Conservation (phyloP, 1,140 invertebrate species). For the Drosophila repletoides region DNA sequence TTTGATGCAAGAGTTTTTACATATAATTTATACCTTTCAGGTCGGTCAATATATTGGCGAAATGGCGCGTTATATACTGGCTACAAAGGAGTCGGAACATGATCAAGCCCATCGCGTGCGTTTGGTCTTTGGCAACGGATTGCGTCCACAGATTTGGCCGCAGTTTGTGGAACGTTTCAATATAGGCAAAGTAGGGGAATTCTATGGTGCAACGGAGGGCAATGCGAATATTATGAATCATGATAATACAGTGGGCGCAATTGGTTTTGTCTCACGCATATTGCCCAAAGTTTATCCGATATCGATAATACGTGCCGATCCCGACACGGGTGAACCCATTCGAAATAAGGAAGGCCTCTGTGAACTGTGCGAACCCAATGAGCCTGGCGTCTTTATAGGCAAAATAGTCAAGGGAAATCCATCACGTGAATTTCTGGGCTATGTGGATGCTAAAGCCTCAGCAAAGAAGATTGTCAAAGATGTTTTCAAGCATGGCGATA, state of each 20-base stretch:
- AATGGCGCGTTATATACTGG: slow-evolving; percentile 97
- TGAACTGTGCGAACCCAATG: slow-evolving; percentile 88
- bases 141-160: slow-evolving; percentile 96
- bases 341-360: slow-evolving; percentile 91
- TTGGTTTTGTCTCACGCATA: slow-evolving; percentile 96
- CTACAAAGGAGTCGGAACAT: slow-evolving; percentile 89
- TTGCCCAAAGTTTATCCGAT: slow-evolving; percentile 93
- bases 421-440: slow-evolving; percentile 92
- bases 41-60: slow-evolving; percentile 97
- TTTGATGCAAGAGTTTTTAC: neutral
- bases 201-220: slow-evolving; percentile 98
- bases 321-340: slow-evolving; percentile 91
- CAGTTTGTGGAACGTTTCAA: slow-evolving; percentile 95
- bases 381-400: slow-evolving; percentile 98
- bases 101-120: slow-evolving; percentile 93
- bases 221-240: slow-evolving; percentile 98
- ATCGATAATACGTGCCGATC: slow-evolving; percentile 94
- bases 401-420: slow-evolving; percentile 94
- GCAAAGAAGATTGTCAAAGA: slow-evolving; percentile 95
- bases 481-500: slow-evolving; percentile 95
- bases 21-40: slow-evolving; percentile 35
- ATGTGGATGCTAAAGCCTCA: slow-evolving; percentile 95
- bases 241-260: slow-evolving; percentile 94
- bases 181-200: slow-evolving; percentile 93
- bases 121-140: slow-evolving; percentile 96